Evolutionary conservation across 2,888 invertebrate species (phyloP).

Genomic region (Drosophila sordidula): DNA sequence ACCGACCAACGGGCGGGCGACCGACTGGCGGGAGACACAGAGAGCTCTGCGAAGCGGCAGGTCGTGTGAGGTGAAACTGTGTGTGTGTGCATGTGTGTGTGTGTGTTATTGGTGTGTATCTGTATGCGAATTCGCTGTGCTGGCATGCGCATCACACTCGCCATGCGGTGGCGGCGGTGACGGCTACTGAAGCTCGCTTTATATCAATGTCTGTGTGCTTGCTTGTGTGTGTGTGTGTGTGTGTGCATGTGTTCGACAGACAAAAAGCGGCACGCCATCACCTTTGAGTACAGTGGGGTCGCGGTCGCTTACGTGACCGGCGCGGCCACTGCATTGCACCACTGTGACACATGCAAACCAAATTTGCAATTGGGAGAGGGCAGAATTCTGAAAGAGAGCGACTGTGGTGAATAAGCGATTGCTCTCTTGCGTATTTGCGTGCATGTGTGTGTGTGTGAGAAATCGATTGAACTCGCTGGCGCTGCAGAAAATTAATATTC

Average conservation of each 20-base stretch:
- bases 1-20: constrained; percentile 34
- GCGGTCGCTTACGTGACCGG: constrained; percentile 54
- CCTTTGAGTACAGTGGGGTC: constrained; percentile 54
- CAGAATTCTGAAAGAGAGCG: constrained; percentile 3
- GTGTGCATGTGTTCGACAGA: constrained; percentile 38
- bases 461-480: constrained; percentile 58
- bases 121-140: constrained; percentile 64
- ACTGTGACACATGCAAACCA: constrained; percentile 54
- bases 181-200: constrained; percentile 19
- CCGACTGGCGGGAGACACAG: constrained; percentile 16
- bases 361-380: constrained; percentile 44
- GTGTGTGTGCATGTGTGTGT: constrained; percentile 5
- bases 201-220: constrained; percentile 17
- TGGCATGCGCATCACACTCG: constrained; percentile 69
- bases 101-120: constrained; percentile 16
- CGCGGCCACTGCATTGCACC: constrained; percentile 57
- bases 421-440: constrained; percentile 1
- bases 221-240: not conserved
- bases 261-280: constrained; percentile 46
- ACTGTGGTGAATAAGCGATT: constrained; percentile 50
- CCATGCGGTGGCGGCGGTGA: constrained; percentile 43
- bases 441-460: constrained; percentile 24
- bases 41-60: constrained; percentile 40
- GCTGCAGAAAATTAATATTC: constrained; percentile 56
- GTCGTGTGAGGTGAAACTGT: constrained; percentile 65